phyloP scores from a whole-genome alignment of 1,140 invertebrate genomes.

The Apis florea region DNA sequence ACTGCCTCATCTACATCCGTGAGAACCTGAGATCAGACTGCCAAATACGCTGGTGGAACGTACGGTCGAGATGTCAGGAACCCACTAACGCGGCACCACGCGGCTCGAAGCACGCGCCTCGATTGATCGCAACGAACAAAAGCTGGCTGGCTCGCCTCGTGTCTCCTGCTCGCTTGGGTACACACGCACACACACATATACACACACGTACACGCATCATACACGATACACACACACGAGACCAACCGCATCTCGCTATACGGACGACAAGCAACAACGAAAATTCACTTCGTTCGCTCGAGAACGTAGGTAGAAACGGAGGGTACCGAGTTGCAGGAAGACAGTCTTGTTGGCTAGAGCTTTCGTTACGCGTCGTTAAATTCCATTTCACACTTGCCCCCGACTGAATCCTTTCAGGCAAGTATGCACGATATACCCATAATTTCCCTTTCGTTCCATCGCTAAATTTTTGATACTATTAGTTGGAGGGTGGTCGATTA shows the following conservation, averaged over 20 bases:
- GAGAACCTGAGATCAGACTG: constrained; percentile 65
- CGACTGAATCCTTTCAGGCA: constrained; percentile 64
- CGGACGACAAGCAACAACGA: constrained; percentile 16
- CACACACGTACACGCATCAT: no score
- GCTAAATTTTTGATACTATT: constrained; percentile 23
- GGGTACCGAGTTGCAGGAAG: constrained; percentile 15
- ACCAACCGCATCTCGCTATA: background rate
- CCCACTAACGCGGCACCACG: constrained; percentile 57
- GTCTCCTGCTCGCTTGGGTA: constrained; percentile 38
- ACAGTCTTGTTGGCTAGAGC: constrained; percentile 46
- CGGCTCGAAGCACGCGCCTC: constrained; percentile 61
- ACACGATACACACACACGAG: background rate
- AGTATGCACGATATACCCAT: constrained; percentile 55
- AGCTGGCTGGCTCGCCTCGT: constrained; percentile 41
- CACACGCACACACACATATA: background rate
- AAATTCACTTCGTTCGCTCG: background rate
- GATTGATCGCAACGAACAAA: constrained; percentile 58
- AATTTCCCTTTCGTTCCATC: constrained; percentile 36
- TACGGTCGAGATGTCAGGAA: constrained; percentile 69
- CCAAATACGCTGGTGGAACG: constrained; percentile 63
- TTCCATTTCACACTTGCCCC: constrained; percentile 64
- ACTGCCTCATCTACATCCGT: constrained; percentile 74
- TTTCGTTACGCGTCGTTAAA: constrained; percentile 56
- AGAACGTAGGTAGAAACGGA: background rate
- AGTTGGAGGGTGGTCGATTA: constrained; percentile 5